Conservation (phyloP, 2,797 vertebrate species). For the Parauchenoglanis ngamensis region DNA sequence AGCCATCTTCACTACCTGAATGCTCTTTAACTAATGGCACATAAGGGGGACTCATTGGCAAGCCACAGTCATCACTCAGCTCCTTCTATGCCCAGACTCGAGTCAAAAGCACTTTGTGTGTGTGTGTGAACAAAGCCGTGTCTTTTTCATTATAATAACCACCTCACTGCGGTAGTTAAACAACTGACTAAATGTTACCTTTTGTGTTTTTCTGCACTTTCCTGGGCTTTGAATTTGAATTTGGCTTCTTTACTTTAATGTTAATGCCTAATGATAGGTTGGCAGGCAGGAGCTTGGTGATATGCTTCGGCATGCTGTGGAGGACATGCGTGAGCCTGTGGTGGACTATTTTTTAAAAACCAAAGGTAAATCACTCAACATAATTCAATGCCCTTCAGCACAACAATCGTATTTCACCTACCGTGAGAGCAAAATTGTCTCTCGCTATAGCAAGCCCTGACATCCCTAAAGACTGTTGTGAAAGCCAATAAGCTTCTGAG, state of each 20-base stretch:
- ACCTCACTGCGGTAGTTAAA: constrained; percentile 37
- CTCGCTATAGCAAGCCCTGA: not conserved
- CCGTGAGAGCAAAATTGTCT: not conserved
- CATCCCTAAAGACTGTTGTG: constrained; percentile 21
- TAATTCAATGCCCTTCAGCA: constrained; percentile 3
- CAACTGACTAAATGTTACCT: constrained; percentile 48
- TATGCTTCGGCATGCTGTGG: not conserved
- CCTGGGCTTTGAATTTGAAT: constrained; percentile 15
- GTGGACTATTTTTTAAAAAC: constrained; percentile 5
- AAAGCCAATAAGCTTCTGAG: constrained; percentile 25
- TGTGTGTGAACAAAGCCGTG: constrained; percentile 48
- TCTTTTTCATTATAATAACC: constrained; percentile 42
- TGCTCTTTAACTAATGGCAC: constrained; percentile 56
- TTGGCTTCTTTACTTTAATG: constrained; percentile 17
- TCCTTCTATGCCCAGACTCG: constrained; percentile 49
- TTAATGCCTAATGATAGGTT: constrained; percentile 16
- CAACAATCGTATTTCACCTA: constrained; percentile 11
- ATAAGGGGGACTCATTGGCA: constrained; percentile 59
- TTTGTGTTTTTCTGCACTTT: constrained; percentile 9
- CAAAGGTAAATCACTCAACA: not conserved
- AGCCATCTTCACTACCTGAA: constrained; percentile 59
- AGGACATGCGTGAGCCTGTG: constrained; percentile 22
- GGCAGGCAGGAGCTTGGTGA: constrained; percentile 2
- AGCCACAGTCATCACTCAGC: constrained; percentile 52
- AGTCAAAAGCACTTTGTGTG: constrained; percentile 67